Base-by-base conservation (phyloP, 2,888 invertebrate species). In the Stenurella melanura region DNA sequence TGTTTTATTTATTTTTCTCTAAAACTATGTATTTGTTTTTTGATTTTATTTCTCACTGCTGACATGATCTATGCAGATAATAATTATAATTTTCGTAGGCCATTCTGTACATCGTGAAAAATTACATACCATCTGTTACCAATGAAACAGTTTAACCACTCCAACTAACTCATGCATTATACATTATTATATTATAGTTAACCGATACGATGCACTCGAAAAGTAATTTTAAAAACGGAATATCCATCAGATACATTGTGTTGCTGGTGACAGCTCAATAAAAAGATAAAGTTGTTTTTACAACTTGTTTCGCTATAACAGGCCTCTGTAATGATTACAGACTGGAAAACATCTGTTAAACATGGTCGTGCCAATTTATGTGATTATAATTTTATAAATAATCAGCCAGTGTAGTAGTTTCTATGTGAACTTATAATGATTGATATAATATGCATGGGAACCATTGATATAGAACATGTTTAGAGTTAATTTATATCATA, bases 221-320 rank as follows among this genome's bases (percentile, higher is more conserved):
- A 26, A 60, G 63, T 54, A 18, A 42, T 60, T 58, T 58, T 30
- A 60, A 60, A 58, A 58, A 42, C n/a, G 26, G 58, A 21, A 70
- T 58, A 70, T 54, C 7, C 58, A 17, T 21, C 57, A 64, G 38
- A 19, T 64, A 30, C 34, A 64, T 38, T 56, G 34, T 73, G 34
- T 64, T 64, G 64, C 57, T 17, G 26, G 12, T 64, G 73, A 57
- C 73, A 73, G 73, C n/a, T 58, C 30, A 56, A 56, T 64, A 57
- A 73, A 57, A 73, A 64, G 64, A 73, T 73, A 64, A 21, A 64
- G 63, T 21, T 64, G 42, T 73, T 73, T 63, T 73, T 38, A 56
- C 63, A 73, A 73, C 26, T 66, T 73, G 64, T 73, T 73, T 54
- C 73, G 30, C 56, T 64, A 19, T 73, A 66, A 66, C 64, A 61